phyloP scores from a whole-genome alignment of 2,797 vertebrate species.

The Sebastes paucispinis region DNA sequence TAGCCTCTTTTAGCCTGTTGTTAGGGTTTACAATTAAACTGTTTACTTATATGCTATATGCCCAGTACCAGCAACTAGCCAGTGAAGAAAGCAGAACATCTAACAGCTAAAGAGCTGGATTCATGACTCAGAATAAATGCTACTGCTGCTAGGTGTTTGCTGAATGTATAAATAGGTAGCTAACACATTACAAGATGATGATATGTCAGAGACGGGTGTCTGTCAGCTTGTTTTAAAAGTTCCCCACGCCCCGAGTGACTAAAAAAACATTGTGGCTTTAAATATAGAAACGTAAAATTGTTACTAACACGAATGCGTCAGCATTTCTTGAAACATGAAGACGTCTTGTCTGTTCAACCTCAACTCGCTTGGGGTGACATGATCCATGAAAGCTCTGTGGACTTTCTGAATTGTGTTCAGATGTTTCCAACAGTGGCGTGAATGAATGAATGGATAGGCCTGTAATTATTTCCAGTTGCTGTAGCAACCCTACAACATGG shows the following conservation, averaged over 20 bases:
- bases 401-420: slow-evolving; percentile 54
- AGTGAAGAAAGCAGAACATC: not conserved
- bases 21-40: not conserved
- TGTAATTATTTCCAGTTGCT: slow-evolving; percentile 76
- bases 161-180: not conserved
- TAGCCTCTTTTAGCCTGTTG: not conserved
- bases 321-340: slow-evolving; percentile 1
- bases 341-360: slow-evolving; percentile 6
- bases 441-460: slow-evolving; percentile 41
- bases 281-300: not conserved
- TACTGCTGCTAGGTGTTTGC: not conserved
- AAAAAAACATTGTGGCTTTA: not conserved
- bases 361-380: slow-evolving; percentile 13
- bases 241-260: not conserved
- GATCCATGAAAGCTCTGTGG: slow-evolving; percentile 11
- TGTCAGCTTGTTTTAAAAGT: slow-evolving; percentile 9
- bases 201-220: not conserved
- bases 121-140: not conserved
- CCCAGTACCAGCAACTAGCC: not conserved
- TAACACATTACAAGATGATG: not conserved
- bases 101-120: not conserved
- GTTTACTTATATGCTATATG: too few species aligned
- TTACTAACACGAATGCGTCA: not conserved
- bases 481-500: slow-evolving; percentile 65
- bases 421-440: slow-evolving; percentile 63